These are phyloP conservation scores for Athalia circularis DNA, from an alignment of 2,888 invertebrate species.

Conservation along the genomic window DNA sequence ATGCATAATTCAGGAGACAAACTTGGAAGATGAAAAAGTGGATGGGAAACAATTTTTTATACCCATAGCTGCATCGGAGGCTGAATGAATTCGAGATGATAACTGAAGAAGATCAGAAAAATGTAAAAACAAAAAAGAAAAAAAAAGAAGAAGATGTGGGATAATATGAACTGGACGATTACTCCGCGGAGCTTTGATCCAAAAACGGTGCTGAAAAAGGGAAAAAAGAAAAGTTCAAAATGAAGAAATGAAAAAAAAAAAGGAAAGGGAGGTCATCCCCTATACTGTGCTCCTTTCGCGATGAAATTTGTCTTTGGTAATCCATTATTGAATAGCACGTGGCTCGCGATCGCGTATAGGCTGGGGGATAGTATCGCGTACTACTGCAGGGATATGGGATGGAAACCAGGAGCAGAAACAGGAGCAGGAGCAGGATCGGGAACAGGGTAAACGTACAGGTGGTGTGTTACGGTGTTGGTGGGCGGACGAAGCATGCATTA, in stretches of 20 bases:
- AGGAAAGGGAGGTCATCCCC: conserved; percentile 1
- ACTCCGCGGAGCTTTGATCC: too few relatives aligned
- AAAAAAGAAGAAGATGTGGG: too few relatives aligned
- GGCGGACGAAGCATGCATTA: conserved; percentile 71
- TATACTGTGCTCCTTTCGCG: conserved; percentile 49
- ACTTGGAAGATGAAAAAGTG: conserved; percentile 27
- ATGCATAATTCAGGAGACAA: conserved; percentile 33
- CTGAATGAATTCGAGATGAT: too few relatives aligned
- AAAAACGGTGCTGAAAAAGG: too few relatives aligned
- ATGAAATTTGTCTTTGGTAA: conserved; percentile 67
- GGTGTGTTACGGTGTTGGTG: conserved; percentile 52
- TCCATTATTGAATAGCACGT: conserved; percentile 65
- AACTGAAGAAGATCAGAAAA: too few relatives aligned
- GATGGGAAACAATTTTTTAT: conserved; percentile 6
- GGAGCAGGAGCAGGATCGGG: conserved; percentile 48
- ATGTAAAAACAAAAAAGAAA: too few relatives aligned
- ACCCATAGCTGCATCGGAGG: too few relatives aligned
- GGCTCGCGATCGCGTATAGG: conserved; percentile 46
- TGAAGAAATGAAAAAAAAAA: neutral
- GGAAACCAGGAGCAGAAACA: conserved; percentile 49
- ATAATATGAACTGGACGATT: too few relatives aligned
- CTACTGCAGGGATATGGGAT: conserved; percentile 35
- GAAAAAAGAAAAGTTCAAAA: neutral
- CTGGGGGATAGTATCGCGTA: conserved; percentile 46
- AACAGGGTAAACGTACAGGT: conserved; percentile 52